A percentile compares a stretch with the other conserved stretches of the same genome.
Conservation (phyloP, 2,113 vertebrate genomes). For the Cathartes aura region DNA sequence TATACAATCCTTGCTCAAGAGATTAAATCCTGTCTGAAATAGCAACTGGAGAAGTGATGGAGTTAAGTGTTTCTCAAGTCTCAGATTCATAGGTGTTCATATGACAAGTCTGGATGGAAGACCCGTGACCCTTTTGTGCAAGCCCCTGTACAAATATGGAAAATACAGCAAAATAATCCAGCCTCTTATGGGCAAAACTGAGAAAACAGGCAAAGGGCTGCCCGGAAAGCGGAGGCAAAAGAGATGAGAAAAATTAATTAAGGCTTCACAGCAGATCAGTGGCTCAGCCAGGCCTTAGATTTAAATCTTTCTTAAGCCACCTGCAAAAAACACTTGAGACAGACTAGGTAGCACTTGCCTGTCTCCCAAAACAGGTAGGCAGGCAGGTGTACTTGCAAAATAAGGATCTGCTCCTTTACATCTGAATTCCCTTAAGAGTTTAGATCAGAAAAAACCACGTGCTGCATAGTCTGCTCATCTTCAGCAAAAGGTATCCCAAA, state of each 20-base stretch:
- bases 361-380: neutral
- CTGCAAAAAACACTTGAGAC: neutral
- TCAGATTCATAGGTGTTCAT: neutral
- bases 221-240: neutral
- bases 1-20: neutral
- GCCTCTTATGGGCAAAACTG: neutral
- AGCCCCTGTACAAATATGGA: fast-evolving
- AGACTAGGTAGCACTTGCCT: neutral
- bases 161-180: neutral
- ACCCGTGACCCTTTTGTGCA: neutral
- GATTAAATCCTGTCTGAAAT: fast-evolving
- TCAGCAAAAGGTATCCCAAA: neutral
- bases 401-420: neutral
- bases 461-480: neutral
- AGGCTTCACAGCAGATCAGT: neutral
- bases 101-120: neutral
- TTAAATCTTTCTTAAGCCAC: neutral
- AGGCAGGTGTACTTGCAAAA: neutral
- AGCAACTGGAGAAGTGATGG: neutral
- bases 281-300: neutral
- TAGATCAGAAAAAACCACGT: fast-evolving
- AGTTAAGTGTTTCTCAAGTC: neutral
- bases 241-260: neutral
- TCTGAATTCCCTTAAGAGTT: too few relatives aligned
- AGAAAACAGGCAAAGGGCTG: neutral